Conservation (phyloP, 2,113 vertebrate genomes). For the Brachionichthys hirsutus region DNA sequence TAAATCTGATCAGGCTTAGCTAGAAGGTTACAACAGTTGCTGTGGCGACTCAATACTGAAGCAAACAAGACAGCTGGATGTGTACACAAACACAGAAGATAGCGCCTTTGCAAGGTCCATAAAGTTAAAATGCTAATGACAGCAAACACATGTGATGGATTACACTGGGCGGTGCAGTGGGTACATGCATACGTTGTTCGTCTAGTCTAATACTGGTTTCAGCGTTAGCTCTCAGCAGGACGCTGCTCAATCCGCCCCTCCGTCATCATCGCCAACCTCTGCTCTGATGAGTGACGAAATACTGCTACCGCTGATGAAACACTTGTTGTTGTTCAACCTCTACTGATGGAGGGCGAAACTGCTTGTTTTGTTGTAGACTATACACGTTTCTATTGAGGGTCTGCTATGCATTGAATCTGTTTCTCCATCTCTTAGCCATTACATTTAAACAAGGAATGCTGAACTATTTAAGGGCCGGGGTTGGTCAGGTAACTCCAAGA, state of each 20-base stretch:
- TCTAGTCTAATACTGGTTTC: background rate
- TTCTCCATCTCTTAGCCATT: too few species aligned
- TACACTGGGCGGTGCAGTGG: background rate
- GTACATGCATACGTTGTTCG: background rate
- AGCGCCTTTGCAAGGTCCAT: background rate
- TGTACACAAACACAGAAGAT: background rate
- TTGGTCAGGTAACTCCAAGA: too few species aligned
- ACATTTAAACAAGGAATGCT: too few species aligned
- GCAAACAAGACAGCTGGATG: constrained; percentile 8
- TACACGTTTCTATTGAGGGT: too few species aligned
- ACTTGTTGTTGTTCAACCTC: constrained; percentile 29
- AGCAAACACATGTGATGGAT: background rate
- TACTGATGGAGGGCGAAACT: constrained; percentile 22
- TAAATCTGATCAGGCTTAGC: constrained; percentile 22
- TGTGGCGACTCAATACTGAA: background rate
- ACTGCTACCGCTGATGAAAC: constrained; percentile 37
- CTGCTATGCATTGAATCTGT: too few species aligned
- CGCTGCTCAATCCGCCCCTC: background rate
- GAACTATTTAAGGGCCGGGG: too few species aligned
- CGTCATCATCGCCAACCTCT: constrained; percentile 13
- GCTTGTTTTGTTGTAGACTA: too few species aligned
- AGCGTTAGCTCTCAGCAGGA: constrained; percentile 16
- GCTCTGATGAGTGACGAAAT: constrained; percentile 48
- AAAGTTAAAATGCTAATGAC: constrained; percentile 6
- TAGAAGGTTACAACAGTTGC: constrained; percentile 33